Evolutionary conservation across 2,113 vertebrate species (phyloP), one percentile per base, ranked within the genome.

Genomic region (Peromyscus polionotus): DNA sequence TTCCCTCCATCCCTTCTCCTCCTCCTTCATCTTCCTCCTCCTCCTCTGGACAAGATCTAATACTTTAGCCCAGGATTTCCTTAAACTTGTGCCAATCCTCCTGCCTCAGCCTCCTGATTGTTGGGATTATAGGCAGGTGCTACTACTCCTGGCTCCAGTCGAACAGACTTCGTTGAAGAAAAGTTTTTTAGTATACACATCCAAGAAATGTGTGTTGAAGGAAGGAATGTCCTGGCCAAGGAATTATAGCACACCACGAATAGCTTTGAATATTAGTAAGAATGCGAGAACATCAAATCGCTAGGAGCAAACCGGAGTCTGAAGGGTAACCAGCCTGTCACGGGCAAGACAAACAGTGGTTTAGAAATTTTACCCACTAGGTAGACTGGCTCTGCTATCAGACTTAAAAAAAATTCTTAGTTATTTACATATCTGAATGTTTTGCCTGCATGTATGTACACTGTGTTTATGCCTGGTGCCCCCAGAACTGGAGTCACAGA

Each of bases 131-230:
- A 80, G 76, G 79, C 48, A 36, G 28, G 9, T 65, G 28, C 10
- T 28, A 48, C 28, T 36, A 48, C 10, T 28, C 28, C 28, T 48
- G 63, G 36, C 10, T 85, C 28, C 39, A 85, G 61, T 16, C 31
- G 26, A 86, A 51, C 0, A 91, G 42, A 51, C 33, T 95, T 93
- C 20, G 26, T 89, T 6, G 48, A 95, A 73, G 59, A 90, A 95
- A 91, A 90, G 51, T 36, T 36, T 68, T 95, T 86, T 42, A 95
- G 85, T 65, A n/a, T 48, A 45, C 75, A 39, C 54, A 63, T 91
- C 36, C 86, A 90, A 63, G 90, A 42, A 73, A 54, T 51, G 24
- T 48, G 48, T 28, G 17, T 33, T 95, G 36, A 76, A 42, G n/a
- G 61, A 16, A 94, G 86, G 80, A 45, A 79, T 90, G 72, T 39